Base-by-base conservation (phyloP, 2,888 invertebrate genomes). In the Allolobophora icterica region DNA sequence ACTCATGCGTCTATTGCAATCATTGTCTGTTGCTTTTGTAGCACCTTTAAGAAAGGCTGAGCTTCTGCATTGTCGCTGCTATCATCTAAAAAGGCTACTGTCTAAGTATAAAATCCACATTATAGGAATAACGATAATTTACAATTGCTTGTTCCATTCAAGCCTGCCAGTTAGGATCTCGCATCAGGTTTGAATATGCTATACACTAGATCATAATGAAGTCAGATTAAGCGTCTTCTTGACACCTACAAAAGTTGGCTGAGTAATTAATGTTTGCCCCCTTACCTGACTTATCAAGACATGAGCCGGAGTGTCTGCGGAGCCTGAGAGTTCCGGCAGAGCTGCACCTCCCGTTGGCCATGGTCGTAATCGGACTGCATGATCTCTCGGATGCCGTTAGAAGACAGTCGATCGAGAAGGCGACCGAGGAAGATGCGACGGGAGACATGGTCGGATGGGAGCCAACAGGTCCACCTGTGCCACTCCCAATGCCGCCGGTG, bases 401-500 rank as follows among this genome's bases (percentile, higher is more conserved):
- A 38, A 87, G 87, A 34, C 87, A 87, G 35, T 87, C 87, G 87
- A 87, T 87, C 13, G 87, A 87, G 87, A 87, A 87, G 34, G 87
- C 21, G 38, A 87, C 87, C 19, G 87, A 87, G 5, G 35, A 34
- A 0, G 34, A 38, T 15, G 38, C 87, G 38, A 87, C 35, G 19
- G 87, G 35, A 30, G 35, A 34, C 17, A 38, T 24, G 87, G 38
- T 21, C 19, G 38, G 87, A 34, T 34, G 38, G 21, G 35, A 24
- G 38, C 38, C 35, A 87, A 35, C 21, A 15, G 87, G 34, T 1
- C 38, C 35, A 34, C 87, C 87, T 1, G 35, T 0, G 34, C 35
- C 35, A 87, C 38, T 19, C 21, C 87, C 87, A 3, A 34, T 24
- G 87, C 87, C 87, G 4, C 87, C 87, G 35, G 87, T 1, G 38